Base-by-base conservation (phyloP, 1,140 invertebrate species). In the Drosophila bocqueti region DNA sequence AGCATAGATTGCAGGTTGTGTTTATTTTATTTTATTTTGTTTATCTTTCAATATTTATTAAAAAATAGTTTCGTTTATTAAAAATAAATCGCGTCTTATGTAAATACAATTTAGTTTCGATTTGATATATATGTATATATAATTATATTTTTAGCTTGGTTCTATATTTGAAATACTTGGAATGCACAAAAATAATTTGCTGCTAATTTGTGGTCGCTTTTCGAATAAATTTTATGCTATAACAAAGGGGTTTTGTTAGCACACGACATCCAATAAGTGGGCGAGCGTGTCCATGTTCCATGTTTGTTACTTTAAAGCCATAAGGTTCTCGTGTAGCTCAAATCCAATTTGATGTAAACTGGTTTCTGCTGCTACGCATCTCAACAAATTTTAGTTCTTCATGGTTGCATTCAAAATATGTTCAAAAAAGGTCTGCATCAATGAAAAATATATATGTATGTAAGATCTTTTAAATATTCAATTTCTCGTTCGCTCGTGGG, bases 151-250 rank as follows among this genome's bases (percentile, higher is more conserved):
- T 69, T 66, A 42, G 57, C 57, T 61, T 55, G 42, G 34, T 72
- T 62, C 40, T 75, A 67, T 86, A 76, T 86, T 82, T 85, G 65
- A 90, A 90, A 90, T 90, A 90, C 81, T 82, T 90, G 85, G 85
- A 90, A 90, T 90, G 85, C 85, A 76, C 71, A 89, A 79, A 90
- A 76, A 85, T 82, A 90, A 66, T 81, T 90, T 87, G 49, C 65
- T 63, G 62, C 71, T 75, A 55, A 55, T 63, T 65, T 63, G 59
- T 67, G 58, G 63, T 60, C 40, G 69, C 49, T 49, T 72, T 76
- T 74, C 49, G 58, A 85, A 85, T 82, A 74, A 71, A 61, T 64
- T 66, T 47, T 68, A 79, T 65, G 74, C 71, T 78, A 81, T 71
- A 85, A 85, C 75, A 85, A 81, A 64, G 61, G 76, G 63, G 38